Evolutionary conservation across 2,888 invertebrate species (phyloP).

Genomic region (Luperina testacea): DNA sequence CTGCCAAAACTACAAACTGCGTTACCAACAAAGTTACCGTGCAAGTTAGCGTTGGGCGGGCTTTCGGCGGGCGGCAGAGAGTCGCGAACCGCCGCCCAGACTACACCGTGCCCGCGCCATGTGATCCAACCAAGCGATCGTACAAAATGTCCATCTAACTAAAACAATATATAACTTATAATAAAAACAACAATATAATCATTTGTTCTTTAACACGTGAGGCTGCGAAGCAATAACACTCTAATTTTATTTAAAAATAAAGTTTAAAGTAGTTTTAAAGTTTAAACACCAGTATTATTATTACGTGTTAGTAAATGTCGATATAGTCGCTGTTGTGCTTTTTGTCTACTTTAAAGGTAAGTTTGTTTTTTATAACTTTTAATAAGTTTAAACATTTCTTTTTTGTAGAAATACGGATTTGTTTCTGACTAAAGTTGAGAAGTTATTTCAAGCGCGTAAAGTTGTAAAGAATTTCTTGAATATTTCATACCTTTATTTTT

Average conservation of each 20-base stretch:
- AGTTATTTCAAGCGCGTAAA: conserved; percentile 18
- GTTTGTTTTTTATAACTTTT: conserved; percentile 54
- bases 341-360: conserved; percentile 75
- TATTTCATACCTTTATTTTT: not conserved
- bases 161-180: conserved; percentile 31
- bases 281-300: conserved; percentile 63
- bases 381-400: not conserved
- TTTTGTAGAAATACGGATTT: conserved; percentile 12
- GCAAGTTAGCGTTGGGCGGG: conserved; percentile 70
- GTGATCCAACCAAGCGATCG: conserved; percentile 71
- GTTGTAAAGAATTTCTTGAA: not conserved
- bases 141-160: conserved; percentile 63
- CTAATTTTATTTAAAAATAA: conserved; percentile 61
- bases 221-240: conserved; percentile 70
- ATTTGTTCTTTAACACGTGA: conserved; percentile 63
- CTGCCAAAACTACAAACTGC: conserved; percentile 57
- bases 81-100: conserved; percentile 78
- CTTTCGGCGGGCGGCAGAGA: conserved; percentile 77
- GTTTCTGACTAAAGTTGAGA: conserved; percentile 23
- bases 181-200: conserved; percentile 26
- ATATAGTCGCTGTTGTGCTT: conserved; percentile 71
- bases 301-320: conserved; percentile 59
- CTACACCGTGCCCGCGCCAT: conserved; percentile 72
- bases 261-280: conserved; percentile 73
- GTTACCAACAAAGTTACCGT: conserved; percentile 67